Base-by-base conservation (phyloP, 2,113 vertebrate species). In the Alosa alosa region DNA sequence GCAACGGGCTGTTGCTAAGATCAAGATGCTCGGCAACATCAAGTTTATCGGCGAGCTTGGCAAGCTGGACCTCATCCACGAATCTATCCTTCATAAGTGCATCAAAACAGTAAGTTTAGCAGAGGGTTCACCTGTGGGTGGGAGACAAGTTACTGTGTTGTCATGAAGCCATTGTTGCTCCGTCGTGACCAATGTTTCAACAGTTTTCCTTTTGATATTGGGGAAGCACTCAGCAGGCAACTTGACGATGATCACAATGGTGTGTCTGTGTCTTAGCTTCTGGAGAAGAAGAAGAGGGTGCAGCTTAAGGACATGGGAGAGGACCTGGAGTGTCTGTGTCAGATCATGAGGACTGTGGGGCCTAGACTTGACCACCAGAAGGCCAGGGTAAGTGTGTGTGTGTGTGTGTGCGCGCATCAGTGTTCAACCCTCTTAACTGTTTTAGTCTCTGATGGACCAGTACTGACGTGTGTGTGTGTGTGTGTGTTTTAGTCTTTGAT, bases 21-120 rank as follows among this genome's bases (percentile, higher is more conserved):
- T 98, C 95, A 99, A 99, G 96, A 99, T 99, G 98, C 97, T 99
- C 96, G 98, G 98, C 93, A 99, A 99, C 97, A 99, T 99, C 97
- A 99, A 99, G 97, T 99, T 99, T 97, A 99, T 99, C 94, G 97
- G 98, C 94, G 98, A 99, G 95, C 98, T 99, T 96, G 98, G 98
- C 96, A 99, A 99, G 95, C 98, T 99, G 93, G 97, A 99, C 95
- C 98, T 99, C 97, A 99, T 99, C 96, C 98, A 99, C 91, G 98
- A 99, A 97, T 99, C 98, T 98, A 99, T 99, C 97, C 98, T 99
- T 98, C 98, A 99, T 98, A 99, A 97, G 97, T 99, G 98, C 98
- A 99, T 99, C 0, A 15, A 82, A 64, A 15, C 20, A 52, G 1
- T 45, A 18, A 55, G 9, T 18, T 44, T 44, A 44, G 41, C 41